Percentiles rank a stretch among this genome's conserved stretches.
phyloP scores from a whole-genome alignment of 2,888 invertebrate genomes.

The Yponomeuta plumbellus region DNA sequence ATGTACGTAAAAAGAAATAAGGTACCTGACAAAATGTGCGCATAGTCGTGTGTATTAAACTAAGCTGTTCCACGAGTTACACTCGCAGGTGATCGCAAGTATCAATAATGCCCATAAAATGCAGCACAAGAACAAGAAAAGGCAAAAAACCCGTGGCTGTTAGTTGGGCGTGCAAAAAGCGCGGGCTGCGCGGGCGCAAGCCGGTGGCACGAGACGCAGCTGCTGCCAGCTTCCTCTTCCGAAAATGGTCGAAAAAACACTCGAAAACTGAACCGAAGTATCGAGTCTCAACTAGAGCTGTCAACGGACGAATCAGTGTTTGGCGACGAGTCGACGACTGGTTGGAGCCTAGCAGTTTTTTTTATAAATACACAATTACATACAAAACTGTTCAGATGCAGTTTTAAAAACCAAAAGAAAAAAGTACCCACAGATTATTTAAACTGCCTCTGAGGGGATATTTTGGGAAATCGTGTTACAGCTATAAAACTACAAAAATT shows the following conservation, averaged over 20 bases:
- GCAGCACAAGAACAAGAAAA: conserved; percentile 36
- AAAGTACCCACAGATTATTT: no score
- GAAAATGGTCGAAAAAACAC: conserved; percentile 44
- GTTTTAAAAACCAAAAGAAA: no score
- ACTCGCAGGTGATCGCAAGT: background rate
- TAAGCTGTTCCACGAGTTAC: background rate
- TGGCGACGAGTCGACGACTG: conserved; percentile 17
- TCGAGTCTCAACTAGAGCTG: conserved; percentile 50
- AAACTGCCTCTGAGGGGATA: no score
- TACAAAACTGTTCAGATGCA: no score
- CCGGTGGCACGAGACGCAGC: conserved; percentile 68
- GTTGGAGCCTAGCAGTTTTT: background rate
- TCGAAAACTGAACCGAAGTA: conserved; percentile 36
- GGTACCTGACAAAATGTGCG: background rate
- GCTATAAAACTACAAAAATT: background rate
- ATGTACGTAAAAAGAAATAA: no score
- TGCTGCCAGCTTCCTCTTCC: conserved; percentile 69
- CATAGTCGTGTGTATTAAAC: background rate
- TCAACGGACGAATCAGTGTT: conserved; percentile 49
- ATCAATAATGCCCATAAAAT: background rate
- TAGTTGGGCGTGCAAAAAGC: conserved; percentile 62
- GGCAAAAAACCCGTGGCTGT: conserved; percentile 40
- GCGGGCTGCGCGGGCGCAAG: conserved; percentile 44
- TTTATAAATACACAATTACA: no score
- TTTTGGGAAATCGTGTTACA: background rate